Percentiles rank a stretch among this genome's conserved stretches.
phyloP scores from a whole-genome alignment of 2,888 invertebrate genomes.

The Exocentrus adspersus region DNA sequence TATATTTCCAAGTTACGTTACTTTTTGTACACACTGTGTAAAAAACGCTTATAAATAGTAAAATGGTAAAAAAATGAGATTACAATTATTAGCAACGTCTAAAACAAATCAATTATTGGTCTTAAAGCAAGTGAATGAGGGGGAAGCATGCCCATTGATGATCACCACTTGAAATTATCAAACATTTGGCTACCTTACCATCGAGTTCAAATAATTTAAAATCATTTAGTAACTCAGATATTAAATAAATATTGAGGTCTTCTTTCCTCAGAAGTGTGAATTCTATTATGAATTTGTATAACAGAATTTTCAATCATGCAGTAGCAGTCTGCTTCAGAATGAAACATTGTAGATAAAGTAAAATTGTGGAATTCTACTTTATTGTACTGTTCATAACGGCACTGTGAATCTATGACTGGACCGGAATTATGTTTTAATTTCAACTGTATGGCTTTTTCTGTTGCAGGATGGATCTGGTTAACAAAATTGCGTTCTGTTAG shows the following conservation, averaged over 20 bases:
- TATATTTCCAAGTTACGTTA: background rate
- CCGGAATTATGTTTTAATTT: slow-evolving; percentile 8
- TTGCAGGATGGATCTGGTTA: no score
- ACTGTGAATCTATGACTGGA: no score
- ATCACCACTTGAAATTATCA: background rate
- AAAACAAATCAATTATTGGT: background rate
- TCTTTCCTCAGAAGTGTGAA: background rate
- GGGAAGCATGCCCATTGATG: background rate
- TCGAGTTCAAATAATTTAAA: background rate
- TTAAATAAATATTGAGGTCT: slow-evolving; percentile 5
- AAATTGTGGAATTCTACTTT: slow-evolving; percentile 4
- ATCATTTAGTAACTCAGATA: background rate
- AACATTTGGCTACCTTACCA: background rate
- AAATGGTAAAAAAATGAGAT: background rate
- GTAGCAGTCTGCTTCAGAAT: slow-evolving; percentile 2
- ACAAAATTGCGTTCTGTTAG: no score
- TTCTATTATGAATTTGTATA: slow-evolving; percentile 4
- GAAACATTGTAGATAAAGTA: slow-evolving; percentile 1
- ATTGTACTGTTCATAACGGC: slow-evolving; percentile 1
- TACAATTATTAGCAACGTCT: background rate
- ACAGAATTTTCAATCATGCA: slow-evolving; percentile 5
- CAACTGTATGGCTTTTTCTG: background rate
- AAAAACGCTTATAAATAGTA: background rate
- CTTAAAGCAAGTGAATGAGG: no score
- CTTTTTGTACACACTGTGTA: no score